Conservation (phyloP, 1,140 invertebrate genomes). For the Zaprionus tsacasi region DNA sequence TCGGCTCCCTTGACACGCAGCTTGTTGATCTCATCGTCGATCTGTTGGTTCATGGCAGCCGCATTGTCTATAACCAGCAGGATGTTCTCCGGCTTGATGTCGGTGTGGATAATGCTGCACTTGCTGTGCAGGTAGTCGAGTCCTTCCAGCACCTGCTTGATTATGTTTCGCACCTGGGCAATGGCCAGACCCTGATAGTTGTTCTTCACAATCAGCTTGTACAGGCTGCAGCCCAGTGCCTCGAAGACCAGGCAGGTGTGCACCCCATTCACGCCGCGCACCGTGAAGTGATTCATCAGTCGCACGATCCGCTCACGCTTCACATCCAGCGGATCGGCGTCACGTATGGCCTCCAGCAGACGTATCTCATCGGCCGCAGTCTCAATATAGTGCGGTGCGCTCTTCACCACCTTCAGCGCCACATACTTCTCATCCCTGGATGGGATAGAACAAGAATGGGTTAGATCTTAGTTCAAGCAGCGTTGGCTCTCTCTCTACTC, state of each 20-base stretch:
- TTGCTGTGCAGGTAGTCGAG: constrained; percentile 98
- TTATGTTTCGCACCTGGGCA: constrained; percentile 97
- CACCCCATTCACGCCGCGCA: constrained; percentile 97
- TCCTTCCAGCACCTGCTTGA: constrained; percentile 96
- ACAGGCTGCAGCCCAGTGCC: constrained; percentile 98
- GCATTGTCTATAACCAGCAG: constrained; percentile 94
- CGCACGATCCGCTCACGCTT: constrained; percentile 98
- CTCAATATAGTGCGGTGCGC: constrained; percentile 98
- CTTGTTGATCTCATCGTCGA: constrained; percentile 94
- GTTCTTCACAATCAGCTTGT: constrained; percentile 98
- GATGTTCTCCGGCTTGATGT: constrained; percentile 99
- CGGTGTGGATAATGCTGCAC: constrained; percentile 99
- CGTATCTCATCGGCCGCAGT: constrained; percentile 99
- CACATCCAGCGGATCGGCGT: constrained; percentile 94
- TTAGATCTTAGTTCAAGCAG: neutral
- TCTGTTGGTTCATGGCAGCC: constrained; percentile 93
- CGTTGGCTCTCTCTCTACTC: constrained; percentile 24
- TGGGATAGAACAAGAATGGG: constrained; percentile 8
- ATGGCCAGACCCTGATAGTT: constrained; percentile 98
- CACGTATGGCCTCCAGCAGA: constrained; percentile 95
- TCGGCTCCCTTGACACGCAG: constrained; percentile 87
- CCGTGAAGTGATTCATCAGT: constrained; percentile 98
- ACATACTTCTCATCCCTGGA: constrained; percentile 95
- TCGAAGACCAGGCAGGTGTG: constrained; percentile 99
- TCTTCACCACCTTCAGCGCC: constrained; percentile 99